Base-by-base conservation (phyloP, 1,140 invertebrate genomes). In the Conus betulinus region DNA sequence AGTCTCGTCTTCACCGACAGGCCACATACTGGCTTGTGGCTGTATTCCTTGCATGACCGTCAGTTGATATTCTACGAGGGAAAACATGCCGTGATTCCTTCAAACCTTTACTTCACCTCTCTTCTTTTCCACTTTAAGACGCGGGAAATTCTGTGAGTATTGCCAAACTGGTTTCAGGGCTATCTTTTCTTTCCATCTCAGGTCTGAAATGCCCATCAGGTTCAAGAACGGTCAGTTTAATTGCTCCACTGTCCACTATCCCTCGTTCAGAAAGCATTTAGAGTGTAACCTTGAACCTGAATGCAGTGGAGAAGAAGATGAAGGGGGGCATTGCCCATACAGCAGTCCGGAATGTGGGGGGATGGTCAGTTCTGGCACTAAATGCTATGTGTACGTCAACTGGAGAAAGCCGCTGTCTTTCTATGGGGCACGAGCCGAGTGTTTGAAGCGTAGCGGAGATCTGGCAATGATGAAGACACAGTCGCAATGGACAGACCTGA, bases 251-350 rank as follows among this genome's bases (percentile, higher is more conserved):
- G 3, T 15, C 1, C 0, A 85, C 57, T 85, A 85, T 57, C 15
- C 25, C 17, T 17, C 55, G 23, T 85, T 85, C 39, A 25, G 39
- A 71, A 7, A 27, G 5, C 84, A 85, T 57, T 55, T 85, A 15
- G 84, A 85, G 1, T 85, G 84, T 71, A 85, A 85, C 84, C 84
- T 85, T 15, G 84, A 85, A 52, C 57, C 15, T 6, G 84, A 85
- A 27, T 85, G 84, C 27, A 1, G 71, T 6, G 84, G 60, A 39
- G 84, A 10, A 39, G n/a, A 85, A 55, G 84, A 85, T 27, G 84
- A 85, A 51, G 60, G 57, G n/a, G n/a, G 13, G 1, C 84, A 85
- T 25, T 85, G 84, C 71, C 84, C 84, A 53, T 85, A 23, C 84
- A 85, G 84, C 84, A 85, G 84, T 52, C 55, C 84, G 7, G 55